Evolutionary conservation across 2,797 vertebrate genomes (phyloP).

Genomic region (Crocodylus rhombifer): DNA sequence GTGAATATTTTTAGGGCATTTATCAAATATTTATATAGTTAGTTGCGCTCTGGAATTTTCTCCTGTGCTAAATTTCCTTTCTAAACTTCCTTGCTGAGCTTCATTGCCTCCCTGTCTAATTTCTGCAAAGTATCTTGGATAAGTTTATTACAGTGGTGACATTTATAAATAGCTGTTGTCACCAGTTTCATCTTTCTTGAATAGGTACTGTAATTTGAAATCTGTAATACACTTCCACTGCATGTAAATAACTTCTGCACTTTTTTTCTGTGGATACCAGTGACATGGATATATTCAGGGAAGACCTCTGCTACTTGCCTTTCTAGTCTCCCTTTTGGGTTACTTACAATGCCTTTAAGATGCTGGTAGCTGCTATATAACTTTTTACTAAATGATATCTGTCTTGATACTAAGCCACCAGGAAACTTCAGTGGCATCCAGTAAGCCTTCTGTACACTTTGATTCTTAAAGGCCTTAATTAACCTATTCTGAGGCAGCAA

Average conservation of each 20-base stretch:
- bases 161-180: not conserved
- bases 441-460: not conserved
- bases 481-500: not conserved
- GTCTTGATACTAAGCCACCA: not conserved
- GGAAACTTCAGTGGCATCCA: not conserved
- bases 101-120: not conserved
- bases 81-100: not conserved
- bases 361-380: not conserved
- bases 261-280: not conserved
- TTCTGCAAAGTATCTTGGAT: not conserved
- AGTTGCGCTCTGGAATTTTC: constrained; percentile 43
- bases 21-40: not conserved
- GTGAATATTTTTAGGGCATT: not conserved
- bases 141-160: not conserved
- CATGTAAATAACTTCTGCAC: not conserved
- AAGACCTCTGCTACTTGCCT: not conserved
- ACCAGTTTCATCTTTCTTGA: not conserved
- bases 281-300: not conserved
- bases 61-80: constrained; percentile 58
- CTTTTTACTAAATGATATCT: not conserved
- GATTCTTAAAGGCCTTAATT: not conserved
- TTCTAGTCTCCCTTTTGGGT: not conserved
- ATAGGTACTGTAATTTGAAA: not conserved
- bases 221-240: not conserved
- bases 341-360: not conserved